Base-by-base conservation (phyloP, 2,113 vertebrate species). In the Rynchops niger region DNA sequence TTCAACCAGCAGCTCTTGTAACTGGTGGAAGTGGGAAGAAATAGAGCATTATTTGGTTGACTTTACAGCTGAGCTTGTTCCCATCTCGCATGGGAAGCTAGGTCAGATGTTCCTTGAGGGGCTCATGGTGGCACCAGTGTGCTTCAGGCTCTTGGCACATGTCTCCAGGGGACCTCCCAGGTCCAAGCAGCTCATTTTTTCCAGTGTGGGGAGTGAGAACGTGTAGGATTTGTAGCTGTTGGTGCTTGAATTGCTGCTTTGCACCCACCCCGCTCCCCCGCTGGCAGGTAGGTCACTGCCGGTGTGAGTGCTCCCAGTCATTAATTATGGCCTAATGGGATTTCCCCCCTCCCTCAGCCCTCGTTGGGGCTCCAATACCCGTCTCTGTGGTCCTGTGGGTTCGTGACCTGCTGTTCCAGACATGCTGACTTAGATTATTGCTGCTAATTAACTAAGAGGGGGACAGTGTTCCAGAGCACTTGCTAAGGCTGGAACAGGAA, bases 51-150 rank as follows among this genome's bases (percentile, higher is more conserved):
- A 20, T 9, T 7, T 16, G 58, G 19, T 9, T 14, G 61, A 27
- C 69, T 32, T 66, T 22, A 14, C 14, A 10, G 36, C 69, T 23
- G 43, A 27, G 21, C 34, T 29, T 7, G 32, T 36, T 74, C 8
- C 32, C 13, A 4, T 7, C 58, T 20, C 27, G 1, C 0, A 5
- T 1, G 1, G n/a, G n/a, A 52, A 67, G 61, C 29, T 19, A 21
- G 62, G 12, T 36, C 20, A 7, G 36, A 4, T 32, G 5, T 12
- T 43, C 32, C 15, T 22, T 1, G 18, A 7, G 36, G 67, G 21
- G 30, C 7, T 42, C 0, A 4, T 40, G 42, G 19, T 53, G 62
- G 45, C 47, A 25, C 47, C 11, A 1, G 5, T 3, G 47, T 34
- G 17, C 17, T 23, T 18, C 36, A 25, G 25, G 67, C 49, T 30